These are phyloP conservation scores for Gallinago stenura DNA, from an alignment of 2,797 vertebrate genomes.

Conservation along the genomic window DNA sequence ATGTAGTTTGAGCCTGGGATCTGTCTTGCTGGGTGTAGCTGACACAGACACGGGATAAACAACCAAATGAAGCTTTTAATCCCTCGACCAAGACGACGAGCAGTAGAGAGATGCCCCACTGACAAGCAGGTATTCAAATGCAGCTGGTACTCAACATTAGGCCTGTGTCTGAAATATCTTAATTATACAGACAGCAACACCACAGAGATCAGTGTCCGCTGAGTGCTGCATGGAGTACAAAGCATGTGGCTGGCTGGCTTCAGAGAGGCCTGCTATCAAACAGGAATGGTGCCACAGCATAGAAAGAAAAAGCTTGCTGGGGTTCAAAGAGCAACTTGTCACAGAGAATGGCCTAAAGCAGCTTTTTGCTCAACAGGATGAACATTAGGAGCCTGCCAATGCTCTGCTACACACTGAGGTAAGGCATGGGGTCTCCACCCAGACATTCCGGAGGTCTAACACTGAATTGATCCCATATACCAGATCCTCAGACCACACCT, in stretches of 20 bases:
- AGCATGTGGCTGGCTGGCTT: background rate
- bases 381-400: background rate
- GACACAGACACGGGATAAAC: background rate
- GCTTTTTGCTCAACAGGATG: background rate
- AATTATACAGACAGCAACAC: background rate
- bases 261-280: background rate
- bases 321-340: background rate
- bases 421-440: background rate
- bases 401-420: background rate
- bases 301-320: background rate
- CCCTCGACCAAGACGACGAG: background rate
- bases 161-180: background rate
- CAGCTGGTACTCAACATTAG: background rate
- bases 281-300: background rate
- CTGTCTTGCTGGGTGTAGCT: background rate
- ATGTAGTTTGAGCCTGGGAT: background rate
- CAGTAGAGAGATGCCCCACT: background rate
- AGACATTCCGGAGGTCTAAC: background rate
- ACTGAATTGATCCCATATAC: background rate
- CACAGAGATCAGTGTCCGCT: background rate
- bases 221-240: fast-evolving
- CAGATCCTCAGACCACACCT: background rate
- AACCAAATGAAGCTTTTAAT: conserved; percentile 17
- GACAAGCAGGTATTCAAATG: background rate
- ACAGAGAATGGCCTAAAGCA: background rate